Conservation (phyloP, 1,140 invertebrate genomes). For the Acyrthosiphon pisum region DNA sequence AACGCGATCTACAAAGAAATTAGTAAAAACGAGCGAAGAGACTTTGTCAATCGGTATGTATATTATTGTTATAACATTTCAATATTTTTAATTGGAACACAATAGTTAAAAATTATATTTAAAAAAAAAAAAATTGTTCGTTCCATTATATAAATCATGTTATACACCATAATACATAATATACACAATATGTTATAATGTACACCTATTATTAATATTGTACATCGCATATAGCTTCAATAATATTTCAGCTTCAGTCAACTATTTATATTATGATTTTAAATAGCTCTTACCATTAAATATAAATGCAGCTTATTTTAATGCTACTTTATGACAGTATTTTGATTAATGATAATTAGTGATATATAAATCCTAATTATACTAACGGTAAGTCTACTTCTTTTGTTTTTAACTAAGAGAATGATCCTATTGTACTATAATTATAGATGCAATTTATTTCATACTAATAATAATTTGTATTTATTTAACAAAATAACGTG, state of each 20-base stretch:
- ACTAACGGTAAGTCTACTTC: slow-evolving; percentile 39
- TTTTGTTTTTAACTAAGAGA: neutral
- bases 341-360: neutral
- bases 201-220: neutral
- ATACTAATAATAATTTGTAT: neutral
- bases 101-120: neutral
- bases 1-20: neutral
- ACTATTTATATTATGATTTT: neutral
- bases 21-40: neutral
- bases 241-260: slow-evolving; percentile 23
- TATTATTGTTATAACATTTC: neutral
- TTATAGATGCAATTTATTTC: neutral
- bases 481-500: neutral
- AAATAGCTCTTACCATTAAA: neutral
- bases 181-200: neutral
- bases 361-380: neutral
- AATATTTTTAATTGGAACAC: neutral
- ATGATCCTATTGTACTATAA: neutral
- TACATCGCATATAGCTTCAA: slow-evolving; percentile 1
- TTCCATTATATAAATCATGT: neutral
- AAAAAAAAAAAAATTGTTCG: neutral
- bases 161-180: neutral
- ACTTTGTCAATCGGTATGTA: neutral
- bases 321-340: slow-evolving; percentile 9
- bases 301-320: neutral